Evolutionary conservation across 2,888 invertebrate genomes (phyloP).

Genomic region (Aromia moschata): DNA sequence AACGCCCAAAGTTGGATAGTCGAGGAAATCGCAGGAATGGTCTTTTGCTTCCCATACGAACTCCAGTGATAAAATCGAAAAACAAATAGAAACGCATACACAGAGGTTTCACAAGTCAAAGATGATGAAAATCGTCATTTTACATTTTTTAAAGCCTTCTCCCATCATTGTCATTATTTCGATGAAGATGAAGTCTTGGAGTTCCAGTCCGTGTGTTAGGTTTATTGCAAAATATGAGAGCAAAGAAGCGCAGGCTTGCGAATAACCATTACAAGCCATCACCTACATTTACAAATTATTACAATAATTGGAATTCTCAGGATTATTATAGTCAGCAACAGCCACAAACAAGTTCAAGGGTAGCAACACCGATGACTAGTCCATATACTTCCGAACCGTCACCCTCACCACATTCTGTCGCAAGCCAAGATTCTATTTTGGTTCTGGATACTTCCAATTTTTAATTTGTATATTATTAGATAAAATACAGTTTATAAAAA

Average conservation of each 20-base stretch:
- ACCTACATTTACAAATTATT: background rate
- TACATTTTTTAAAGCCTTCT: constrained; percentile 22
- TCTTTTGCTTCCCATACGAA: too few species aligned
- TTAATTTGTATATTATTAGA: background rate
- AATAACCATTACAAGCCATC: background rate
- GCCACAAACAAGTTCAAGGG: background rate
- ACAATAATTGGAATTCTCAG: background rate
- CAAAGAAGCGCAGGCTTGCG: background rate
- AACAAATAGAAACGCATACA: too few species aligned
- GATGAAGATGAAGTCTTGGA: constrained; percentile 24
- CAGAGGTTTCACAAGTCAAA: too few species aligned
- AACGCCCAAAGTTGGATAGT: too few species aligned
- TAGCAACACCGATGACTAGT: background rate
- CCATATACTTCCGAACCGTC: background rate
- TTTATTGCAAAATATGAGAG: constrained; percentile 12
- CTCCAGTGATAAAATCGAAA: too few species aligned
- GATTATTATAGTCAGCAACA: background rate
- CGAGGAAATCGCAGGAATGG: too few species aligned
- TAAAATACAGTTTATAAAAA: background rate
- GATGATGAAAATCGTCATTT: too few species aligned
- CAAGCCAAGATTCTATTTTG: too few species aligned
- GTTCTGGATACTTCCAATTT: too few species aligned
- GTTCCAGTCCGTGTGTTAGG: constrained; percentile 20
- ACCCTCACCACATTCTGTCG: background rate
- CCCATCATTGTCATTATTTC: constrained; percentile 14